These are phyloP conservation scores for Rhombomys opimus DNA, from an alignment of 2,113 vertebrate species.

Conservation along the genomic window DNA sequence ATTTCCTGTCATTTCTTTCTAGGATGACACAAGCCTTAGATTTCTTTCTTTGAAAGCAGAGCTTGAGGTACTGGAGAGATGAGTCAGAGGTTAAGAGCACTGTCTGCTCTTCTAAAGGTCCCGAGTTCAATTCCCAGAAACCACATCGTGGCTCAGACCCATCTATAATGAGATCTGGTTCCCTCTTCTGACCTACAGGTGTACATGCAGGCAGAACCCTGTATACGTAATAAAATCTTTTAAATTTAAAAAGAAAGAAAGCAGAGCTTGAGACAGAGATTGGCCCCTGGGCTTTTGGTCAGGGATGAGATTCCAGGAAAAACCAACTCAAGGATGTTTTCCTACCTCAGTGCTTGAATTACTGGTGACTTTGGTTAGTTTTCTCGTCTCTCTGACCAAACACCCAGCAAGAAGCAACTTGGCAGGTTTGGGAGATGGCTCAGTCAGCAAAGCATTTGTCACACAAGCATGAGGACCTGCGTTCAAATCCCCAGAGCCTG, in stretches of 20 bases:
- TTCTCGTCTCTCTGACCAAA: background rate
- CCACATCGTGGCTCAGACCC: too few relatives aligned
- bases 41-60: background rate
- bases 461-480: background rate
- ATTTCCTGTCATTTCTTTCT: too few relatives aligned
- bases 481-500: background rate
- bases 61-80: background rate
- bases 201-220: too few relatives aligned
- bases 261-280: background rate
- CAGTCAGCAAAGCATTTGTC: background rate
- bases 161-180: too few relatives aligned
- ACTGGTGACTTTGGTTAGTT: background rate
- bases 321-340: background rate
- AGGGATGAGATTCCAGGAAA: background rate
- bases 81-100: too few relatives aligned
- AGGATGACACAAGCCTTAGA: background rate
- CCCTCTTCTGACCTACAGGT: too few relatives aligned
- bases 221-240: too few relatives aligned
- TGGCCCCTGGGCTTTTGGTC: fast-evolving
- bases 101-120: too few relatives aligned
- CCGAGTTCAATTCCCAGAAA: too few relatives aligned
- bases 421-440: background rate
- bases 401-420: background rate
- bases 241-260: background rate
- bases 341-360: fast-evolving